Conservation (phyloP, 2,888 invertebrate genomes). For the Harpalus rubripes region DNA sequence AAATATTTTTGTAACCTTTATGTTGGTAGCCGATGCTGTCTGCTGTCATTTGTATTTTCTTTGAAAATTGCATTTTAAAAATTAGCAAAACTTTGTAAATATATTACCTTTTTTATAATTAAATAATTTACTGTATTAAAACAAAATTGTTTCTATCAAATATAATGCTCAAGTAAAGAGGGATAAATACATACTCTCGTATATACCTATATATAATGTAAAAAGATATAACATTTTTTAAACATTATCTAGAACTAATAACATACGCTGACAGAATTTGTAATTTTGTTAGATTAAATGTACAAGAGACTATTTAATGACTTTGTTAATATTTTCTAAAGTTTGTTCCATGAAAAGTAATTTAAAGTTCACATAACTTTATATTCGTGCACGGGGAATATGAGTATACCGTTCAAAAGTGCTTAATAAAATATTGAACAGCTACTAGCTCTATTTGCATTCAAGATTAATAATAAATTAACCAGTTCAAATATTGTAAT, state of each 20-base stretch:
- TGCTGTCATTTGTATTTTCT: too few species aligned
- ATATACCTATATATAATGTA: neutral
- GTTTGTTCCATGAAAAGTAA: neutral
- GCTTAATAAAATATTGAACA: slow-evolving; percentile 17
- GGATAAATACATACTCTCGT: too few species aligned
- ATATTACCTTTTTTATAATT: too few species aligned
- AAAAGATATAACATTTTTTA: neutral
- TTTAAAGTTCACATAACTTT: neutral
- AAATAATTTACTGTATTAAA: too few species aligned
- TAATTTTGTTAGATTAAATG: neutral
- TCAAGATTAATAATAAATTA: slow-evolving; percentile 21
- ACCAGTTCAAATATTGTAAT: slow-evolving; percentile 3
- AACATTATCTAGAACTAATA: neutral
- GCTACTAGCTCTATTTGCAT: neutral
- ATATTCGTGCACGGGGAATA: neutral
- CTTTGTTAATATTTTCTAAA: neutral
- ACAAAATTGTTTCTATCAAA: too few species aligned
- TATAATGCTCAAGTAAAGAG: too few species aligned
- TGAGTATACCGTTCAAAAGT: slow-evolving; percentile 8
- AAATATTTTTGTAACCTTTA: too few species aligned
- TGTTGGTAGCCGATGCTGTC: too few species aligned
- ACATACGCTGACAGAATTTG: neutral
- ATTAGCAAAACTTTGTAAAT: too few species aligned
- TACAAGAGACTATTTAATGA: neutral
- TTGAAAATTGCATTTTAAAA: too few species aligned